Conservation (phyloP, 37 sponge, comb jelly and placozoan genomes). For the Aplysina aerophoba region DNA sequence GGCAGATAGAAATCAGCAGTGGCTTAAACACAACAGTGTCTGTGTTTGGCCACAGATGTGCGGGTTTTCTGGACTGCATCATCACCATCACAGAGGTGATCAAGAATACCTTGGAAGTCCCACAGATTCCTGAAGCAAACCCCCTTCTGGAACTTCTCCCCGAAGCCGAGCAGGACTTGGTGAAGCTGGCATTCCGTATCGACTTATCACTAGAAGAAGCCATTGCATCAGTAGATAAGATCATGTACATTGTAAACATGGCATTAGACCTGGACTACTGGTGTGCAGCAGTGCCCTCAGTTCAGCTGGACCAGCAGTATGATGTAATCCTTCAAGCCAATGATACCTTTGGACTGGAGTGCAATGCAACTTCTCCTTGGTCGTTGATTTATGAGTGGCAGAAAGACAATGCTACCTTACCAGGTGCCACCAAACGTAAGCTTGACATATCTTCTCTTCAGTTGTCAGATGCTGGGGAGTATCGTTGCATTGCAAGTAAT, state of each 20-base stretch:
- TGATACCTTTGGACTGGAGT: not conserved
- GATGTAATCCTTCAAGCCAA: not conserved
- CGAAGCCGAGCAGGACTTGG: not conserved
- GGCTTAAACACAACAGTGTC: not conserved
- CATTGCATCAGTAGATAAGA: not conserved
- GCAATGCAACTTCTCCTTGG: constrained; percentile 1
- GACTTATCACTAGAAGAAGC: constrained; percentile 1
- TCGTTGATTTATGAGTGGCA: constrained; percentile 10
- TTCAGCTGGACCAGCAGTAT: not conserved
- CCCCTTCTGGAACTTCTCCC: not conserved
- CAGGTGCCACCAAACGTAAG: not conserved
- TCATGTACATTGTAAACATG: not conserved
- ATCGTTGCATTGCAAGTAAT: constrained; percentile 11
- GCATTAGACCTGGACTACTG: constrained; percentile 10
- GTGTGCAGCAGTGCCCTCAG: constrained; percentile 7
- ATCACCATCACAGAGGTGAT: not conserved
- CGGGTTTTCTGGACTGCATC: constrained; percentile 18
- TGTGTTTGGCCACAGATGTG: constrained; percentile 3
- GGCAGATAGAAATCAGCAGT: constrained; percentile 4
- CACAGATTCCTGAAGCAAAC: not conserved
- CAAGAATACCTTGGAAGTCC: not conserved
- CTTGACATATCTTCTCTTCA: not conserved
- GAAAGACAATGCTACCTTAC: constrained; percentile 3
- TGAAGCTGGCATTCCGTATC: not conserved
- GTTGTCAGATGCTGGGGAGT: constrained; percentile 6